Evolutionary conservation across 1,140 invertebrate species (phyloP), one percentile per base, ranked within the genome.

Genomic region (Scaptomyza montana): DNA sequence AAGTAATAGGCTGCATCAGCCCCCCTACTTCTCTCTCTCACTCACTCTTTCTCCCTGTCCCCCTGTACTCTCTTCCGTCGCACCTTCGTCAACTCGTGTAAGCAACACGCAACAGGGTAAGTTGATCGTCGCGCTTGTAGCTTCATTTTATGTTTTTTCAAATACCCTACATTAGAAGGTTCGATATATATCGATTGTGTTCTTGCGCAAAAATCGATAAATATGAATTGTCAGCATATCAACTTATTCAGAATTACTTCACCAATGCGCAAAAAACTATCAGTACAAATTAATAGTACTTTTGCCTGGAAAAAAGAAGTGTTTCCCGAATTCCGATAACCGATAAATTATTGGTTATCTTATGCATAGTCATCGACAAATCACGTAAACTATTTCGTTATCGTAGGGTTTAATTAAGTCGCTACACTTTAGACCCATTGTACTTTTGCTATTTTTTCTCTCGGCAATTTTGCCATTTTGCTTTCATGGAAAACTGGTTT

Each of bases 401-500:
- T n/a, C 12, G 43, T 21, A 30, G 55, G n/a, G 41, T 57, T 45
- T 45, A 8, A 4, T 2, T 5, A 5, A 45, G 55, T 28, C 12
- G 8, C n/a, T 7, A 9, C 8, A 25, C 25, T 5, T 5, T 6
- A 9, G 1, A 43, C 39, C 5, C 3, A n/a, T 43, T 43, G 30
- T 10, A 43, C 39, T 43, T n/a, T 56, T 56, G 12, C 33, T 7
- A 36, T 36, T 36, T 36, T 36, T 54, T 62, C 19, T 50, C 60
- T 69, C 56, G 47, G 30, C 60, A 13, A n/a, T 57, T 56, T 39
- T 72, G 28, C 73, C 56, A 57, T 69, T 71, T 77, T 65, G 51
- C 63, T 78, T 78, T 78, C 51, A 64, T 60, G 75, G 54, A 76
- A 86, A 86, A 86, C 82, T 70, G 64, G 82, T 86, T 89, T 80